Evolutionary conservation across 2,888 invertebrate genomes (phyloP).

Genomic region (Dimorphilus gyrociliatus): DNA sequence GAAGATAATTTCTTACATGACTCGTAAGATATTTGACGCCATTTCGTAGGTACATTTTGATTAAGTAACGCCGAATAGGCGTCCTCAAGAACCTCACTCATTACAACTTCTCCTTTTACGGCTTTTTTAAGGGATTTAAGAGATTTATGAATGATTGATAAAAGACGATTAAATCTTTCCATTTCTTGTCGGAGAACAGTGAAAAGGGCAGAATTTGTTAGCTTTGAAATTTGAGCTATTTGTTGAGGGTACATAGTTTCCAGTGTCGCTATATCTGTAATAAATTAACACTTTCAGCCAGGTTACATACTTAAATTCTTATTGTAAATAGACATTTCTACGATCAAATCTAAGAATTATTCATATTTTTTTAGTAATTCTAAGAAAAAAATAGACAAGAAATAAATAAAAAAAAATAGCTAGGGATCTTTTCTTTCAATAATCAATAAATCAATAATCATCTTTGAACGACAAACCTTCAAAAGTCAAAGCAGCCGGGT

Average conservation of each 20-base stretch:
- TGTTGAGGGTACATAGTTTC: not conserved
- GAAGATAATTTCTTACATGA: slow-evolving; percentile 30
- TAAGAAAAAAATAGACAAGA: too few relatives aligned
- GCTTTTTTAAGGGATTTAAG: slow-evolving; percentile 22
- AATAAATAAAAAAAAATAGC: too few relatives aligned
- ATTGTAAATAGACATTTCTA: too few relatives aligned
- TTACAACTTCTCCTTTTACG: slow-evolving; percentile 33
- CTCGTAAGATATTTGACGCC: slow-evolving; percentile 32
- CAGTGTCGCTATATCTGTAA: too few relatives aligned
- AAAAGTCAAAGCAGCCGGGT: too few relatives aligned
- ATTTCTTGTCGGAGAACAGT: slow-evolving; percentile 35
- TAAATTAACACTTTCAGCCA: too few relatives aligned
- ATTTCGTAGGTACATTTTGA: slow-evolving; percentile 27
- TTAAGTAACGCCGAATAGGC: slow-evolving; percentile 27
- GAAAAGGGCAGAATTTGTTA: slow-evolving; percentile 27
- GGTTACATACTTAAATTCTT: too few relatives aligned
- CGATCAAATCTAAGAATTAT: too few relatives aligned
- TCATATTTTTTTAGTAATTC: too few relatives aligned
- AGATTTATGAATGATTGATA: slow-evolving; percentile 22
- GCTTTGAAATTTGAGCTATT: slow-evolving; percentile 3
- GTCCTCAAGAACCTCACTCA: slow-evolving; percentile 32
- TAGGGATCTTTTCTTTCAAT: too few relatives aligned
- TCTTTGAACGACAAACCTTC: too few relatives aligned
- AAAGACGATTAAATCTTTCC: slow-evolving; percentile 29
- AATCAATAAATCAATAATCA: too few relatives aligned